Percentiles rank a stretch among this genome's conserved stretches.
phyloP scores from a whole-genome alignment of 2,888 invertebrate genomes.

The Hymenopus coronatus region DNA sequence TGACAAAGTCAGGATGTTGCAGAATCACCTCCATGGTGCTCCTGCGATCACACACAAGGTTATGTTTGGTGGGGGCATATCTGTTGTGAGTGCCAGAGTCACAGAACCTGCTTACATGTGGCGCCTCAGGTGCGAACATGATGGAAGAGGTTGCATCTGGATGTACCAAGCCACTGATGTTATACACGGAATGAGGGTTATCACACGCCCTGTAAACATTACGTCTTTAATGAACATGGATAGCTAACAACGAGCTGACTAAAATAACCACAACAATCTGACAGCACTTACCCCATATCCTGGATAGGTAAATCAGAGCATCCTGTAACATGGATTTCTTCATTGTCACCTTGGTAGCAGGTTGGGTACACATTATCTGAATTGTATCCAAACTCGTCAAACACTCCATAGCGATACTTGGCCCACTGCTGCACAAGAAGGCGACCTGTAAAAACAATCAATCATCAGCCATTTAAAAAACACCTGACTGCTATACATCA shows the following conservation, averaged over 20 bases:
- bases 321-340: constrained; percentile 50
- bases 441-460: constrained; percentile 41
- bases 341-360: constrained; percentile 50
- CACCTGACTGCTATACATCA: too few species aligned
- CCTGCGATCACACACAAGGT: constrained; percentile 58
- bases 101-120: constrained; percentile 59
- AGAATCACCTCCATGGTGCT: constrained; percentile 59
- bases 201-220: constrained; percentile 42
- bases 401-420: constrained; percentile 66
- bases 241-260: background rate
- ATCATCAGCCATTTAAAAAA: too few species aligned
- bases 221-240: background rate
- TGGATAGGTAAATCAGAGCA: constrained; percentile 53
- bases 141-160: constrained; percentile 51
- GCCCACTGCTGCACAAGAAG: constrained; percentile 61
- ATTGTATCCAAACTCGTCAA: constrained; percentile 61
- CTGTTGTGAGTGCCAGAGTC: constrained; percentile 59
- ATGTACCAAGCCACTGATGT: constrained; percentile 48
- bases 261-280: background rate
- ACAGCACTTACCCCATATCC: constrained; percentile 49
- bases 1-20: constrained; percentile 53
- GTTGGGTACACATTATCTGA: constrained; percentile 58
- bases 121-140: constrained; percentile 53
- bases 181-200: constrained; percentile 40
- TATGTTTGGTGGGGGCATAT: constrained; percentile 64